Base-by-base conservation (phyloP, 64 coral and sea anemone genomes). In the Dendrophyllia cribrosa region DNA sequence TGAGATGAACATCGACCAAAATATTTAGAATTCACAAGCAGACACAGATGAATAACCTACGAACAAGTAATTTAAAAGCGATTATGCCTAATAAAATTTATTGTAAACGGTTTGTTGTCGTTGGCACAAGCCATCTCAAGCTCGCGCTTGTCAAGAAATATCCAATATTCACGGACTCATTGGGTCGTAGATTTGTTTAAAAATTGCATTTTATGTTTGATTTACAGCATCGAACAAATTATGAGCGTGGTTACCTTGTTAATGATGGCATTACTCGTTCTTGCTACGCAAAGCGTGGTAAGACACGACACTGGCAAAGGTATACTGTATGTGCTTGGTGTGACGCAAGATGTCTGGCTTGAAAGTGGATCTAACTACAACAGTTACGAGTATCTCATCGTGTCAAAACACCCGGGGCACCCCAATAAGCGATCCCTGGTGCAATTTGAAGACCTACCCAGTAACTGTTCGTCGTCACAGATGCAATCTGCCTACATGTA, bases 361-460 rank as follows among this genome's bases (percentile, higher is more conserved):
- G 94, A 92, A 75, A 21, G 66, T 3, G 7, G 8, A 80, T 4
- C 2, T 2, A 96, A 96, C 66, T 59, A 23, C 47, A 92, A 96
- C 51, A 25, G 12, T 7, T 62, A 82, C 4, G 24, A 65, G 9
- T 95, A 58, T 24, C 89, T 96, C 6, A 1, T 96, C 0, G 84
- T 96, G 4, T 86, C 63, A 22, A 78, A 76, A 17, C 89, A 85
- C 15, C 85, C 94, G 3, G 26, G 26, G 4, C 92, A 49, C 25
- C 94, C 77, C 26, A 92, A 92, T 19, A 96, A 96, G 58, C 90
- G 94, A 11, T 96, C 94, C 3, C 78, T 96, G 13, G 59, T 96
- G 5, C 85, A 92, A 74, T 96, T 96, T 92, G 89, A 92, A 63
- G 20, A 71, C 51, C 83, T 88, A 14, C 84, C 58, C 0, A 23